These are phyloP conservation scores for Andinoacara biseriatus DNA, from an alignment of 2,113 vertebrate genomes.

Conservation along the genomic window DNA sequence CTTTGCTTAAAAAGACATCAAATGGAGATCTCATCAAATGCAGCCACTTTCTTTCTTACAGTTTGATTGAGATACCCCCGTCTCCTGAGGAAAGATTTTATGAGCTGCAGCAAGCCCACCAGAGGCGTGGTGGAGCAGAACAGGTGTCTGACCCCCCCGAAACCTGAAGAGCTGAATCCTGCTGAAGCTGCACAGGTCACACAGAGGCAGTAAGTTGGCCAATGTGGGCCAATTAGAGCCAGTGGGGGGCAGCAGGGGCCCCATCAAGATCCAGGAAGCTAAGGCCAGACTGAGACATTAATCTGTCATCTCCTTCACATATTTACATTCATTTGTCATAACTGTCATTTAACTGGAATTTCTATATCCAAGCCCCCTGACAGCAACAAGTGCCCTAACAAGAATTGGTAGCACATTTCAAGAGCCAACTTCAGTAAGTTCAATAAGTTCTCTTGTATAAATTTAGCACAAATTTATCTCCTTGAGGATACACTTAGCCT, in stretches of 20 bases:
- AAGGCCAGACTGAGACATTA: conserved; percentile 43
- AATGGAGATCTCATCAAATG: conserved; percentile 35
- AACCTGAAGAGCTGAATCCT: conserved; percentile 1
- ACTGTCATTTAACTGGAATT: conserved; percentile 27
- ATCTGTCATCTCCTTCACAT: conserved; percentile 50
- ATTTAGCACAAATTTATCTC: too few relatives aligned
- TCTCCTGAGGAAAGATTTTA: conserved; percentile 44
- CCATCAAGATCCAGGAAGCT: conserved; percentile 30
- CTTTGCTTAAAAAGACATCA: conserved; percentile 16
- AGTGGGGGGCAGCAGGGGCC: background rate
- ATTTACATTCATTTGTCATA: conserved; percentile 34
- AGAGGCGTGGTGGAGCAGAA: conserved; percentile 23
- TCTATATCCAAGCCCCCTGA: conserved; percentile 35
- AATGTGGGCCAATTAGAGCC: conserved; percentile 22
- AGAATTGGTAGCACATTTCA: too few relatives aligned
- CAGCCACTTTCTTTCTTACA: conserved; percentile 36
- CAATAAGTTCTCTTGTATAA: background rate
- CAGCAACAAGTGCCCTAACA: conserved; percentile 29
- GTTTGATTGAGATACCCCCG: conserved; percentile 23
- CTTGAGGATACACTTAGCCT: too few relatives aligned
- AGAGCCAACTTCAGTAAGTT: background rate
- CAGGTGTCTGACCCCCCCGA: conserved; percentile 30
- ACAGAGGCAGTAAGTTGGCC: background rate
- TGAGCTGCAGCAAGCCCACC: conserved; percentile 43
- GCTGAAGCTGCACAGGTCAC: conserved; percentile 14